phyloP scores from a whole-genome alignment of 2,888 invertebrate genomes.

The Cepaea hortensis region DNA sequence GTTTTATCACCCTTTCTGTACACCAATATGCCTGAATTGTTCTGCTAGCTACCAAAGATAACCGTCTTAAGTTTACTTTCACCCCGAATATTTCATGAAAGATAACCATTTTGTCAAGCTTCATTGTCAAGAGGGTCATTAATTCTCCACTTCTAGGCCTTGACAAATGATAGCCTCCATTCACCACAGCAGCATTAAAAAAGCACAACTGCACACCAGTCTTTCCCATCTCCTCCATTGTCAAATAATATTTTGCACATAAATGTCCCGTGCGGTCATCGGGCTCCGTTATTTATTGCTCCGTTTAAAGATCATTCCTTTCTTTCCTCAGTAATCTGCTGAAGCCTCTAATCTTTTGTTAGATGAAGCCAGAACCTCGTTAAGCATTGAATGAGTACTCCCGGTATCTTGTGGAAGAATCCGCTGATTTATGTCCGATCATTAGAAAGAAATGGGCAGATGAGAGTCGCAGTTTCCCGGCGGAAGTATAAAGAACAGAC shows the following conservation, averaged over 20 bases:
- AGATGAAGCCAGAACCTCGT: conserved; percentile 11
- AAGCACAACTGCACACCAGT: background rate
- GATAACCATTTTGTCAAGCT: conserved; percentile 2
- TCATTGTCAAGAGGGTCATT: background rate
- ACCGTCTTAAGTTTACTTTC: background rate
- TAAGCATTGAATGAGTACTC: conserved; percentile 22
- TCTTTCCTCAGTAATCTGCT: conserved; percentile 27
- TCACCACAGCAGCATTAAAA: background rate
- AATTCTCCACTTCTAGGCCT: background rate
- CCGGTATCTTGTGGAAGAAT: conserved; percentile 14
- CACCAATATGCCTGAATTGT: too few species aligned
- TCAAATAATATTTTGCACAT: conserved; percentile 39
- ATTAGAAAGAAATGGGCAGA: conserved; percentile 35
- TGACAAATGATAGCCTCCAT: conserved; percentile 6
- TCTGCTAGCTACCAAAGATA: background rate
- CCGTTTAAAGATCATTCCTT: conserved; percentile 17
- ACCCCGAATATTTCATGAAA: background rate
- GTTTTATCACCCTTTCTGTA: too few species aligned
- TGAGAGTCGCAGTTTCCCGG: background rate
- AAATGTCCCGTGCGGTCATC: conserved; percentile 20
- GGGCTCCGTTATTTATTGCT: conserved; percentile 32
- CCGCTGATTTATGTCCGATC: conserved; percentile 39
- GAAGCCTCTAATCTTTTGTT: conserved; percentile 25
- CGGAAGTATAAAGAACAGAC: background rate
- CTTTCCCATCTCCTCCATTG: background rate